phyloP scores from a whole-genome alignment of 2,888 invertebrate genomes.

The Macrostomum cliftonense region DNA sequence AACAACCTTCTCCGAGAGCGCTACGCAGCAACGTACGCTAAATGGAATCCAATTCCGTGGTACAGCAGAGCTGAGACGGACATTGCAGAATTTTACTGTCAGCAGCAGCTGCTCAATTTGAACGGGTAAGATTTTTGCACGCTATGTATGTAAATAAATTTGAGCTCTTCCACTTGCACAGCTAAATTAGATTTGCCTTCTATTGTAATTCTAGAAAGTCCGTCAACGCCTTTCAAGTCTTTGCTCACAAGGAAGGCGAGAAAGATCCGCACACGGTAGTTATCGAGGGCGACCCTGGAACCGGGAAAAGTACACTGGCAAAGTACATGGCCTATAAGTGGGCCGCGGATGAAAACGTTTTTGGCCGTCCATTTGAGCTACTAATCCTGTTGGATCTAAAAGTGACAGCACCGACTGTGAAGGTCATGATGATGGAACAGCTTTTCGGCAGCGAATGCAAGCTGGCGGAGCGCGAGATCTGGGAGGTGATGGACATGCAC shows the following conservation, averaged over 20 bases:
- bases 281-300: constrained; percentile 23
- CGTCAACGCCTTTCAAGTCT: constrained; percentile 16
- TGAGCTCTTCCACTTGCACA: too few species aligned
- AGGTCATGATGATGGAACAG: constrained; percentile 14
- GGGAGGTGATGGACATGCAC: constrained; percentile 18
- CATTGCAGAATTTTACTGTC: constrained; percentile 20
- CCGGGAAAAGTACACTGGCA: constrained; percentile 24
- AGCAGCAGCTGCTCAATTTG: constrained; percentile 20
- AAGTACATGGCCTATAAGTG: constrained; percentile 22
- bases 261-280: constrained; percentile 15
- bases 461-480: constrained; percentile 18
- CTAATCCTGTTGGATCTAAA: constrained; percentile 9
- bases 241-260: constrained; percentile 10
- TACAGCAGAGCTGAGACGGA: constrained; percentile 9
- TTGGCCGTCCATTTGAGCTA: constrained; percentile 2
- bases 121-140: constrained; percentile 24
- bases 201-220: constrained; percentile 15
- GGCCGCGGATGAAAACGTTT: constrained; percentile 17
- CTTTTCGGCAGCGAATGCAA: constrained; percentile 19
- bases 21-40: constrained; percentile 6
- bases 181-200: neutral
- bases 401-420: constrained; percentile 7
- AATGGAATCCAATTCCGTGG: constrained; percentile 13
- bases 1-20: constrained; percentile 4
- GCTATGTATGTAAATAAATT: too few species aligned